Evolutionary conservation across 2,113 vertebrate species (phyloP).

Genomic region (Pungitius pungitius): DNA sequence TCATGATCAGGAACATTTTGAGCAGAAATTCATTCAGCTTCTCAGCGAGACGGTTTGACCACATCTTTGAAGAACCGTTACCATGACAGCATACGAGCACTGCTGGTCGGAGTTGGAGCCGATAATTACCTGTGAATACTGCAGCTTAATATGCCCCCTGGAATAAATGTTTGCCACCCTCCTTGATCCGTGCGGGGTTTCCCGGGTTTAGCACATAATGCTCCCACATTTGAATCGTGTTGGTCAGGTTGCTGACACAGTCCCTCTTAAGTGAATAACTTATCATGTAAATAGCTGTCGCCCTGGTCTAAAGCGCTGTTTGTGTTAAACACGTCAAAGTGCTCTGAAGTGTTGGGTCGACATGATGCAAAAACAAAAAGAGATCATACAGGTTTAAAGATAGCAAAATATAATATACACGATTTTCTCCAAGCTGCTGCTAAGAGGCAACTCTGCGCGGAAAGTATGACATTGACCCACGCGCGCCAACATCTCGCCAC

Average conservation of each 20-base stretch:
- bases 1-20: background rate
- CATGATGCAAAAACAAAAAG: background rate
- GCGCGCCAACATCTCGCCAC: conserved; percentile 52
- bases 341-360: too few relatives aligned
- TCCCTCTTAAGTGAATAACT: background rate
- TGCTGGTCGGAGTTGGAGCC: background rate
- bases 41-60: background rate
- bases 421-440: background rate
- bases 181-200: background rate
- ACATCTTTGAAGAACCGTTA: background rate
- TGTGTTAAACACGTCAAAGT: background rate
- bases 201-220: background rate
- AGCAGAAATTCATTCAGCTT: background rate
- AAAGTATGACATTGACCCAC: conserved; percentile 14
- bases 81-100: background rate
- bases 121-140: background rate
- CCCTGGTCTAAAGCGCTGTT: background rate
- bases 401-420: background rate
- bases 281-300: background rate
- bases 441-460: conserved; percentile 7
- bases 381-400: background rate
- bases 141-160: background rate
- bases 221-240: background rate
- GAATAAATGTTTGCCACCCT: background rate
- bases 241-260: background rate